Evolutionary conservation across 2,797 vertebrate genomes (phyloP), one percentile per base, ranked within the genome.

Genomic region (Florisuga fusca): DNA sequence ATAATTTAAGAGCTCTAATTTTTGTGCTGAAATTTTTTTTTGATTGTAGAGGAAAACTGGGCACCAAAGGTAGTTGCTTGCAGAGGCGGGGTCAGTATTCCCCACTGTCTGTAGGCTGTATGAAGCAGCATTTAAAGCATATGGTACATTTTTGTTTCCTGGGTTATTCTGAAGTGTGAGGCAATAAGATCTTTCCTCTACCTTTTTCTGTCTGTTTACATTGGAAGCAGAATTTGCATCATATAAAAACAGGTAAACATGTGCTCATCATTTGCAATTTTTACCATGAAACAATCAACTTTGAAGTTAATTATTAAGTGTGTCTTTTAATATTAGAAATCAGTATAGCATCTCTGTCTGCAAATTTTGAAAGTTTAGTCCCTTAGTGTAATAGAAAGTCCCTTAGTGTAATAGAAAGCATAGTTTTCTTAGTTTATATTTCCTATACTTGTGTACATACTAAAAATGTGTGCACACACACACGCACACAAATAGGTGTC

Each of bases 1-100:
- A 25, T 33, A 53, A 74, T 63, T 48, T 50, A 33, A 11, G 31
- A 55, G 25, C 26, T 80, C 27, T 63, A 29, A 64, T 50, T 59
- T 31, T 55, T 53, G 11, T 27, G 21, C 78, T 67, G 33, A 87
- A 82, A 7, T 27, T 92, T 67, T 63, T 67, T 63, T 7, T 45
- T 50, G 89, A 80, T 84, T 93, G 67, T 50, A 87, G 94, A 89
- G 78, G 94, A 91, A 96, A 94, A 78, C 73, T 92, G 81, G 80
- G 77, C 51, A 89, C 67, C 77, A 90, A 93, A 86, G 66, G 80
- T 38, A 73, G 13, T 9, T 66, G 43, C n/a, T 54, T 51, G 55
- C 55, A 87, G 74, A 73, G 63, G 22, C 51, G 23, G 8, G 61
- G 46, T 58, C 58, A 7, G 5, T 45, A 15, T 21, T 94, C 62